These are phyloP conservation scores for Heliconius nattereri DNA, from an alignment of 1,140 invertebrate genomes.

Conservation along the genomic window DNA sequence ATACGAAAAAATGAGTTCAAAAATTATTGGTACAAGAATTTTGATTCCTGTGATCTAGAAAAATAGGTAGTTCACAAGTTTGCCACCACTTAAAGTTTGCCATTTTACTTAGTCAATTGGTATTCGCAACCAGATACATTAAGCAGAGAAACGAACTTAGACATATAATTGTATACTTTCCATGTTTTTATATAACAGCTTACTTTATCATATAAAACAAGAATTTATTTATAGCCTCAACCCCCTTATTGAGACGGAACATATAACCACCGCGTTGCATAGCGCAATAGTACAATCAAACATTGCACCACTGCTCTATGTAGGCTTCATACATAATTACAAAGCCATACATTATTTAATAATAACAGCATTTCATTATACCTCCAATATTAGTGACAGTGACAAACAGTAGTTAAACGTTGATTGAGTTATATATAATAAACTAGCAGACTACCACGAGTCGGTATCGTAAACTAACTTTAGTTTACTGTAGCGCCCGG, in stretches of 20 bases:
- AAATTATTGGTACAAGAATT: no score
- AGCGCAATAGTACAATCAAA: neutral
- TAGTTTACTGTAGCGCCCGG: neutral
- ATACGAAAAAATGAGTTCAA: no score
- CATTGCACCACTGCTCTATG: neutral
- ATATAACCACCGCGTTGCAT: neutral
- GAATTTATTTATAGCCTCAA: no score
- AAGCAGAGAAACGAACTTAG: no score
- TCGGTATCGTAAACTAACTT: conserved; percentile 9
- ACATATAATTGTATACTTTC: no score
- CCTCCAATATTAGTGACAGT: conserved; percentile 13
- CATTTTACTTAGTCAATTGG: no score
- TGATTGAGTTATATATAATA: conserved; percentile 21
- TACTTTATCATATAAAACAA: no score
- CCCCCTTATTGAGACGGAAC: neutral
- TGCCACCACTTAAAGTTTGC: no score
- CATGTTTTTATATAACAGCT: no score
- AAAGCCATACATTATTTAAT: conserved; percentile 2
- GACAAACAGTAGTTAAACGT: conserved; percentile 22
- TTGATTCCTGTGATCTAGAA: no score
- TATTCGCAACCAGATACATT: no score
- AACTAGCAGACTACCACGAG: neutral
- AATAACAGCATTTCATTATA: neutral
- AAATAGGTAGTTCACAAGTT: no score
- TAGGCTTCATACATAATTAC: neutral